These are phyloP conservation scores for Drosophila micromelanica DNA, from an alignment of 1,140 invertebrate species.

Conservation along the genomic window DNA sequence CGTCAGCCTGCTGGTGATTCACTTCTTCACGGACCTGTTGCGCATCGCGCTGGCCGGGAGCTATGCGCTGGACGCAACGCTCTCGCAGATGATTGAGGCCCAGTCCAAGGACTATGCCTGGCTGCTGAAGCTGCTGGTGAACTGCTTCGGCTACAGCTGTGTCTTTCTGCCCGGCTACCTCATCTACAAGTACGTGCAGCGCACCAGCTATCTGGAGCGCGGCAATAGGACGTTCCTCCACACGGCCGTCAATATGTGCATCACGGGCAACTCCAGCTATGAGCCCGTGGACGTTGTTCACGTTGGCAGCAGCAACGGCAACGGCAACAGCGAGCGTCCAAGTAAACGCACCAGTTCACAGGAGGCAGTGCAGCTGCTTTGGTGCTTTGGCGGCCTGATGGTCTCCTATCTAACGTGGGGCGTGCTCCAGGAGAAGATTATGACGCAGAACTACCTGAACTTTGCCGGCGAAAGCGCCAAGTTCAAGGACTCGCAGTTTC, in stretches of 20 bases:
- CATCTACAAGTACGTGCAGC: constrained; percentile 92
- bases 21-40: constrained; percentile 79
- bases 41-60: constrained; percentile 62
- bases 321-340: constrained; percentile 62
- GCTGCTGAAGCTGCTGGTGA: constrained; percentile 91
- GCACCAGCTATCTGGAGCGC: constrained; percentile 92
- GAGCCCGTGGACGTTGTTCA: constrained; percentile 36
- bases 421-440: constrained; percentile 96
- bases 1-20: constrained; percentile 70
- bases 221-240: constrained; percentile 86
- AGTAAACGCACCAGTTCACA: constrained; percentile 85
- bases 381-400: constrained; percentile 96
- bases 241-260: constrained; percentile 87
- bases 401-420: constrained; percentile 97
- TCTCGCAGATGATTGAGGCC: constrained; percentile 77
- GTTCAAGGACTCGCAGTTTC: constrained; percentile 97
- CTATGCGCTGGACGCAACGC: constrained; percentile 63
- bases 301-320: constrained; percentile 61
- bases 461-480: constrained; percentile 86
- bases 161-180: constrained; percentile 94
- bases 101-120: constrained; percentile 87
- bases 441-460: constrained; percentile 92
- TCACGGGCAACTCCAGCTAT: constrained; percentile 85
- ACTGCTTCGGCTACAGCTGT: constrained; percentile 95
- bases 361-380: constrained; percentile 87